Percentiles rank a stretch among this genome's conserved stretches.
These are phyloP conservation scores for Clarias batrachus DNA, from an alignment of 2,113 vertebrate species.

Conservation along the genomic window DNA sequence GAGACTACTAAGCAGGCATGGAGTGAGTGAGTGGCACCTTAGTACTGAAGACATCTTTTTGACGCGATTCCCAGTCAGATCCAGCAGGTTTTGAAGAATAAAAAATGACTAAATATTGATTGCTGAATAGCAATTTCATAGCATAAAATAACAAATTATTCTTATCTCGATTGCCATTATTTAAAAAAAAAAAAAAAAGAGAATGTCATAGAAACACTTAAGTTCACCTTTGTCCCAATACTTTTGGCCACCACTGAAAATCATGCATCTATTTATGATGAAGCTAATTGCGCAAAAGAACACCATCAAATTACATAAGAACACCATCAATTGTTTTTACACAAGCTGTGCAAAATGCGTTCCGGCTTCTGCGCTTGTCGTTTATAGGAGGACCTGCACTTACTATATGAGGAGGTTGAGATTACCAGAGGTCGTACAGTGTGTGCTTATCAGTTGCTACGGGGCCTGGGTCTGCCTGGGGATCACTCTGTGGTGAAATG, in stretches of 20 bases:
- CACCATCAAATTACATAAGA: conserved; percentile 18
- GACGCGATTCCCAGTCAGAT: too few relatives aligned
- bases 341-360: conserved; percentile 19
- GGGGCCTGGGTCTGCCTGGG: conserved; percentile 53
- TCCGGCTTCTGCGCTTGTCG: conserved; percentile 21
- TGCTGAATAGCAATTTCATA: too few relatives aligned
- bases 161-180: too few relatives aligned
- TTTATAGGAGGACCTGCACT: conserved; percentile 38
- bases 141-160: too few relatives aligned
- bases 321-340: conserved; percentile 21
- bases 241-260: background rate
- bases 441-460: conserved; percentile 59
- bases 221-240: too few relatives aligned
- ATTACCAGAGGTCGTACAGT: conserved; percentile 54
- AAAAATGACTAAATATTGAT: too few relatives aligned
- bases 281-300: conserved; percentile 23
- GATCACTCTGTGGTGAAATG: conserved; percentile 61
- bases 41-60: too few relatives aligned
- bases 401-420: conserved; percentile 47
- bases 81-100: too few relatives aligned
- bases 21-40: too few relatives aligned
- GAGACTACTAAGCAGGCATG: too few relatives aligned
- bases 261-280: background rate
- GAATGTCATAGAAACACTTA: too few relatives aligned
- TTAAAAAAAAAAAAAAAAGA: too few relatives aligned